Evolutionary conservation across 2,888 invertebrate species (phyloP), one percentile per base, ranked within the genome.

Genomic region (Dasypogon diadema): DNA sequence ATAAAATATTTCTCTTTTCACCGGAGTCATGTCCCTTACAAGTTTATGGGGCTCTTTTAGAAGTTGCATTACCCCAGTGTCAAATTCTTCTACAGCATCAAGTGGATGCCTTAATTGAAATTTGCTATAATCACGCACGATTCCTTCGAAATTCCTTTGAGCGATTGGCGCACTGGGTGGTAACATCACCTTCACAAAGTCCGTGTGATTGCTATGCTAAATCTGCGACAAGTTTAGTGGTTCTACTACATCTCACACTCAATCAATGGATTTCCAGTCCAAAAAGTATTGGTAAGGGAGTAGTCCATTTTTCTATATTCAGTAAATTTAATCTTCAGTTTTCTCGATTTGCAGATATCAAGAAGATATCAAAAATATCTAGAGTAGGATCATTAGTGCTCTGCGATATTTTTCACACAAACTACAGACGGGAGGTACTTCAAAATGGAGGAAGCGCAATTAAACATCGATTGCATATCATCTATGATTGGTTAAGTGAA

Each of bases 1-100:
- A 77, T 37, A 79, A 79, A 74, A 76, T 79, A 46, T 65, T 79
- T 18, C 75, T 77, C 74, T 79, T 77, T 54, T 74, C 78, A 8
- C 73, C 77, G 10, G 55, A 73, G 16, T 75, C 79, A 0, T 78
- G 78, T 70, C 26, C 18, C 12, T 54, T 79, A 10, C 77, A 78
- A 76, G 75, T 79, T 2, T 79, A 78, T 42, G 77, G 75, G 21
- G 76, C 70, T 2, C 42, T 78, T 8, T 37, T 79, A 22, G 77
- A 77, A 42, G 56, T 51, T 0, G 74, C 75, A 2, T 72, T 79
- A 26, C 74, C 77, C 3, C 79, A 79, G 30, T 34, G 73, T 48
- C 34, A 65, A 75, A 2, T 2, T 14, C 51, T 79, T 48, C 26
- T 14, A 0, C 8, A 60, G 12, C 34, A 34, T 8, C 68, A 76